Conservation (phyloP, 2,797 vertebrate species). For the Delichon dasypus region DNA sequence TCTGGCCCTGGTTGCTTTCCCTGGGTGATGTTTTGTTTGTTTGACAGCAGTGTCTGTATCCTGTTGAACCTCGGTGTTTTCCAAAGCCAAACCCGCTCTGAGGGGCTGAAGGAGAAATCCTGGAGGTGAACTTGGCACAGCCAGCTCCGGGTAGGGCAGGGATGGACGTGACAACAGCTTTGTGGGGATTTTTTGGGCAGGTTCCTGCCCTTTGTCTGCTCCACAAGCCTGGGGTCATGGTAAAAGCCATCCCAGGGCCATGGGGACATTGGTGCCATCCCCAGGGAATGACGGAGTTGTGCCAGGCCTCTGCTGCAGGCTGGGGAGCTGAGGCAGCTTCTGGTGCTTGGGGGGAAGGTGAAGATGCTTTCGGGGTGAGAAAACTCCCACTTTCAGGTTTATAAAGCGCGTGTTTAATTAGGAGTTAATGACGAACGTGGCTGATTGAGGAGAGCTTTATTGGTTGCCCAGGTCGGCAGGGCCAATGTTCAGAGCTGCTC, state of each 20-base stretch:
- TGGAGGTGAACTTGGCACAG: not conserved
- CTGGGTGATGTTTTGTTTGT: not conserved
- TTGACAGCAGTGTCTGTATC: rapidly evolving
- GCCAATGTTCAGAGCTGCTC: not conserved
- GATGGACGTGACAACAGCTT: not conserved
- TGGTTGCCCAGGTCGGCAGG: not conserved
- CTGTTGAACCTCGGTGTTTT: rapidly evolving
- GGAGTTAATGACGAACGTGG: rapidly evolving
- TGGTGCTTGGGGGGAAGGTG: not conserved
- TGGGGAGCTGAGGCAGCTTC: not conserved
- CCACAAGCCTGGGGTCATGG: not conserved
- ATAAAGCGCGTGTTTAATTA: not conserved
- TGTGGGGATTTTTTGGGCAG: not conserved
- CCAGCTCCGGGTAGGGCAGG: not conserved
- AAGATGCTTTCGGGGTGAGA: not conserved
- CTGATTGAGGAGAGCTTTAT: not conserved
- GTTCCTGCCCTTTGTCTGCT: not conserved
- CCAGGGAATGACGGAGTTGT: not conserved
- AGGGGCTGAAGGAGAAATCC: not conserved
- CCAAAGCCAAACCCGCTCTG: not conserved
- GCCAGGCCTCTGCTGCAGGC: not conserved
- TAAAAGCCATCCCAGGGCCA: not conserved
- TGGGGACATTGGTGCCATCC: not conserved
- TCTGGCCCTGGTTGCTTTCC: not conserved
- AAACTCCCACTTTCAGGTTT: not conserved